A percentile compares a stretch with the other conserved stretches of the same genome.
These are phyloP conservation scores for Caenorhabditis angaria DNA, from an alignment of 2,888 invertebrate genomes.

Conservation along the genomic window DNA sequence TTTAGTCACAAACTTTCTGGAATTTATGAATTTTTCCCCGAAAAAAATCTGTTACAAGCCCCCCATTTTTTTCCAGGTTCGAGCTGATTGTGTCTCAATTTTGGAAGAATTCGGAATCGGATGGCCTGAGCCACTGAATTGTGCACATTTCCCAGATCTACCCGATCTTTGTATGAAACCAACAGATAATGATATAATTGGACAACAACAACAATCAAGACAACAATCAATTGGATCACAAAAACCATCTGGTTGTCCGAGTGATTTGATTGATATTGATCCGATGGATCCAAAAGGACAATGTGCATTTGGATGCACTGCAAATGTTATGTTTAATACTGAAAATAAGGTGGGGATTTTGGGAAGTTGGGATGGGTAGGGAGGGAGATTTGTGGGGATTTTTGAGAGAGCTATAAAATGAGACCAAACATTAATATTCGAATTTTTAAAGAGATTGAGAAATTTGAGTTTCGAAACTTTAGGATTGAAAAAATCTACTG, in stretches of 20 bases:
- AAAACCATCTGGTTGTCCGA: constrained; percentile 55
- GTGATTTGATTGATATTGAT: constrained; percentile 66
- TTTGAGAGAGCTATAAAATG: no score
- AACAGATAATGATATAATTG: constrained; percentile 26
- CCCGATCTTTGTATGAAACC: constrained; percentile 81
- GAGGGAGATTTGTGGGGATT: no score
- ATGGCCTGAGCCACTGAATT: constrained; percentile 83
- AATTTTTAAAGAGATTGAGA: no score
- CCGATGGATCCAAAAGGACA: constrained; percentile 56
- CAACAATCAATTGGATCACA: constrained; percentile 4
- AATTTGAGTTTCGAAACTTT: no score
- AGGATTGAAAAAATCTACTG: no score
- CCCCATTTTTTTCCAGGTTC: constrained; percentile 64
- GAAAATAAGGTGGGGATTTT: constrained; percentile 43
- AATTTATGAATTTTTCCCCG: not conserved
- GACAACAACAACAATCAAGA: constrained; percentile 15
- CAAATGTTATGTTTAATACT: constrained; percentile 74
- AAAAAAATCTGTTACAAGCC: not conserved
- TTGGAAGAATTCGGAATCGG: constrained; percentile 78
- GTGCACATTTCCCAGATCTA: constrained; percentile 82
- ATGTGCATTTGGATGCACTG: constrained; percentile 66
- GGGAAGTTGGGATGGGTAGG: constrained; percentile 6
- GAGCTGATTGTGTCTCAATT: constrained; percentile 80
- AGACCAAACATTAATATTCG: no score
- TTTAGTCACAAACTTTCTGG: not conserved